Evolutionary conservation across 2,888 invertebrate genomes (phyloP).

Genomic region (Brachynemurus nebulosus): DNA sequence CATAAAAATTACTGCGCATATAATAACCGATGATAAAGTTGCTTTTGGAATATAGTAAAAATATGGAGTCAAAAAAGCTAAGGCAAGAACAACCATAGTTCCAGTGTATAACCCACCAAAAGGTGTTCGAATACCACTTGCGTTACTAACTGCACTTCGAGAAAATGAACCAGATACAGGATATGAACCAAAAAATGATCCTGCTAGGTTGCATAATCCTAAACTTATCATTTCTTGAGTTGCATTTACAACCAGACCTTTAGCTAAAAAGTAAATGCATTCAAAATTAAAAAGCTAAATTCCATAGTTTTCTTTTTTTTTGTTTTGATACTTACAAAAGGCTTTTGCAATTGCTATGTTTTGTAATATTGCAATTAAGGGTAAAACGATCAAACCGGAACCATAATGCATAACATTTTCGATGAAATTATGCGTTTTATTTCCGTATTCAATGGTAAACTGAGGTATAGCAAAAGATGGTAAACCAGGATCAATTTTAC

Average conservation of each 20-base stretch:
- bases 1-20: conserved; percentile 65
- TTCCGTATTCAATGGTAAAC: conserved; percentile 35
- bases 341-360: conserved; percentile 77
- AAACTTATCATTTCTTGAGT: conserved; percentile 71
- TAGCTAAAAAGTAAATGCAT: conserved; percentile 32
- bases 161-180: conserved; percentile 64
- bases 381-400: conserved; percentile 53
- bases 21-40: conserved; percentile 56
- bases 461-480: conserved; percentile 40
- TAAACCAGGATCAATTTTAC: conserved; percentile 45
- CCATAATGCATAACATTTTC: conserved; percentile 49
- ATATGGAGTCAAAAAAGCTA: conserved; percentile 57
- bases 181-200: conserved; percentile 63
- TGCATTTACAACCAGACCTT: conserved; percentile 55
- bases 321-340: conserved; percentile 47
- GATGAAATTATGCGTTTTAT: conserved; percentile 35
- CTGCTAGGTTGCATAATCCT: conserved; percentile 57
- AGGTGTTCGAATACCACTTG: conserved; percentile 64
- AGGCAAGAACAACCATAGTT: conserved; percentile 52
- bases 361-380: conserved; percentile 59
- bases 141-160: conserved; percentile 64
- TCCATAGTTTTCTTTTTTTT: not conserved
- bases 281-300: not conserved
- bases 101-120: conserved; percentile 61
- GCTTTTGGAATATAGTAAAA: conserved; percentile 61